Evolutionary conservation across 1,140 invertebrate species (phyloP).

Genomic region (Armadillidium nasatum): DNA sequence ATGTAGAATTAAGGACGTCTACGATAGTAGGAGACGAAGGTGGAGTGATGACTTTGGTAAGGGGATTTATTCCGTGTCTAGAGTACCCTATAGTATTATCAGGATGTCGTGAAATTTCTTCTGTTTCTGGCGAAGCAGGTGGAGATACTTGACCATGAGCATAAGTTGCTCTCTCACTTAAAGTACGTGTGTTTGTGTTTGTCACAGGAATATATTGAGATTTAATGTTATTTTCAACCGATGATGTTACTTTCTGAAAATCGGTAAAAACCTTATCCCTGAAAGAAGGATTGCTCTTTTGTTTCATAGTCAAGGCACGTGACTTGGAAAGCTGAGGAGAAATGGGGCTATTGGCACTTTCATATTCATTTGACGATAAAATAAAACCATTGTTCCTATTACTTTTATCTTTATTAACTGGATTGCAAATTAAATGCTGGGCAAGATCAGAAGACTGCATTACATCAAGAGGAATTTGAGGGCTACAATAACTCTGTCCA

Average conservation of each 20-base stretch:
- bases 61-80: slow-evolving; percentile 36
- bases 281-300: neutral
- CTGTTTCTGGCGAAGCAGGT: slow-evolving; percentile 54
- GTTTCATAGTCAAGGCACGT: neutral
- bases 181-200: neutral
- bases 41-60: slow-evolving; percentile 54
- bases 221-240: neutral
- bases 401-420: neutral
- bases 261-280: neutral
- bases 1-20: slow-evolving; percentile 47
- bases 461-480: neutral
- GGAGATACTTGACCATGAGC: slow-evolving; percentile 54
- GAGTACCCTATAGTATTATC: slow-evolving; percentile 28
- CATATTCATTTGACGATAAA: neutral
- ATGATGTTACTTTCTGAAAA: neutral
- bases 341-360: neutral
- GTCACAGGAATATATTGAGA: neutral
- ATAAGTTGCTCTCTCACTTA: slow-evolving; percentile 39
- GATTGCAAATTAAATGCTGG: too few species aligned
- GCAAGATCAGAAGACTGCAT: neutral
- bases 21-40: slow-evolving; percentile 57
- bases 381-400: neutral
- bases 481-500: neutral
- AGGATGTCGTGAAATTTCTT: slow-evolving; percentile 39
- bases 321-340: neutral